Evolutionary conservation across 2,113 vertebrate species (phyloP).

Genomic region (Prunella himalayana): DNA sequence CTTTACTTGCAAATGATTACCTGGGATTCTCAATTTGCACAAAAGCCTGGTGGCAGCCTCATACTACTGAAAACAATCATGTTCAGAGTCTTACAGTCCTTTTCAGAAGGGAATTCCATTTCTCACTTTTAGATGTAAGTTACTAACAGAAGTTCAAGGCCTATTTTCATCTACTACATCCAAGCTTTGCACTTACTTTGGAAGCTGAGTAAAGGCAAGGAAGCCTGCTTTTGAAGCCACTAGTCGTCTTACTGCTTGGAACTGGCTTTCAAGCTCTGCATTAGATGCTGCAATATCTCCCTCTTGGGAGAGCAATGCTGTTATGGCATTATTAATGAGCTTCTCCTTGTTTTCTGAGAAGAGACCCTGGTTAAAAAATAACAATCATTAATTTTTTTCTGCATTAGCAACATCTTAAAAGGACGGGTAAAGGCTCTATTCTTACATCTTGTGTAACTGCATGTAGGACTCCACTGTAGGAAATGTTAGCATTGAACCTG

Average conservation of each 20-base stretch:
- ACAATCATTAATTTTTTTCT: background rate
- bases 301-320: constrained; percentile 91
- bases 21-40: background rate
- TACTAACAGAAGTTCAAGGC: background rate
- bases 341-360: constrained; percentile 99
- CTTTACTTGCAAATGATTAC: background rate
- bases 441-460: constrained; percentile 99
- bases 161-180: background rate
- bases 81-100: background rate
- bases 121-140: background rate
- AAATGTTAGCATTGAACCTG: constrained; percentile 97
- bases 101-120: background rate
- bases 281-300: constrained; percentile 83
- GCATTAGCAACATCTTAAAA: background rate
- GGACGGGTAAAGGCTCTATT: background rate
- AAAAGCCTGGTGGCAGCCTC: background rate
- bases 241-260: constrained; percentile 93
- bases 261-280: constrained; percentile 95
- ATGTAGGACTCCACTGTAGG: constrained; percentile 96
- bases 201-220: constrained; percentile 97
- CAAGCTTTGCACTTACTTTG: constrained; percentile 79
- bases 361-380: constrained; percentile 80
- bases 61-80: accelerated
- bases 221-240: constrained; percentile 98
- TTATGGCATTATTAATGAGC: constrained; percentile 95